phyloP scores from a whole-genome alignment of 2,888 invertebrate species.

The Cryptocephalus primarius region DNA sequence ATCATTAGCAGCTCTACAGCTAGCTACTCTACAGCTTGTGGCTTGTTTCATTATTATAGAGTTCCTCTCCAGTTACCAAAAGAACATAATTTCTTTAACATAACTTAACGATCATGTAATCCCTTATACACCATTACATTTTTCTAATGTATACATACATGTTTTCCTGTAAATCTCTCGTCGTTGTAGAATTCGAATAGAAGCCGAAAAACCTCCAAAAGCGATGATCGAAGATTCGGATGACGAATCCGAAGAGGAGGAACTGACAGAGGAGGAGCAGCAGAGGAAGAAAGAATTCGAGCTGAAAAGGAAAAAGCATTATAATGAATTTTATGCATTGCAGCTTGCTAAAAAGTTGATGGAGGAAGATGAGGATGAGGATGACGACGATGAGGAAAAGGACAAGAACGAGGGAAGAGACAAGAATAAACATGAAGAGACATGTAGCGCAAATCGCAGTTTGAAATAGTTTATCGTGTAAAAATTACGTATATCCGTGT shows the following conservation, averaged over 20 bases:
- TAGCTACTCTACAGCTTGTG: no score
- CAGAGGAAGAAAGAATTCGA: conserved; percentile 74
- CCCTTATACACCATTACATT: no score
- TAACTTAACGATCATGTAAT: no score
- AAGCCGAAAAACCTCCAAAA: conserved; percentile 38
- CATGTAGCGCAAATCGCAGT: conserved; percentile 2
- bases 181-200: conserved; percentile 31
- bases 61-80: background rate
- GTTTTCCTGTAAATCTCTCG: background rate
- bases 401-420: background rate
- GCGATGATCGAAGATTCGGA: conserved; percentile 35
- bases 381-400: conserved; percentile 30
- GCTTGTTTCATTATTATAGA: no score
- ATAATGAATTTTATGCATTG: conserved; percentile 94
- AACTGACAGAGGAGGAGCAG: conserved; percentile 41
- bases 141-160: no score
- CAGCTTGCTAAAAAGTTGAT: conserved; percentile 83
- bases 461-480: background rate
- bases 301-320: conserved; percentile 89
- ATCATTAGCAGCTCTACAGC: no score
- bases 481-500: background rate
- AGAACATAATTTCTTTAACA: no score
- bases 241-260: conserved; percentile 28
- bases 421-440: background rate
- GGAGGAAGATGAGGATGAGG: conserved; percentile 82